Base-by-base conservation (phyloP, 1,140 invertebrate species). In the Medauroidea extradentata region DNA sequence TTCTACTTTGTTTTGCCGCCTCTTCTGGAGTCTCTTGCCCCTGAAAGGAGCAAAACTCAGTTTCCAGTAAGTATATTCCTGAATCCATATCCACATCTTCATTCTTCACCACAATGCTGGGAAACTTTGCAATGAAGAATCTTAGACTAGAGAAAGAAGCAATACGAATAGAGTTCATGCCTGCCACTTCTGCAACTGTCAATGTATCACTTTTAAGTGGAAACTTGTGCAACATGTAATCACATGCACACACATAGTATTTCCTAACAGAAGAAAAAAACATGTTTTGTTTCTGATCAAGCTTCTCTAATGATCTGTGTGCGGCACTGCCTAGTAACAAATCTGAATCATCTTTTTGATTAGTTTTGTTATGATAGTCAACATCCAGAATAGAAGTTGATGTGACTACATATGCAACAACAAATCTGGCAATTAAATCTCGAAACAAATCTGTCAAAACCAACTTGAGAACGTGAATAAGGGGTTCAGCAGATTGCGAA, bases 201-300 rank as follows among this genome's bases (percentile, higher is more conserved):
- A 46, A 46, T 25, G 13, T 46, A n/a, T 46, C 44, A 46, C 24
- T 25, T 25, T 46, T 46, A 4, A 46, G 24, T 25, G 44, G 44
- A 46, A 46, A 46, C 44, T 46, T 46, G 44, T 46, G 44, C 18
- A 46, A 21, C 18, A 46, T 46, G 44, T 46, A 46, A 25, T 46
- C 44, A 46, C 44, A 46, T 5, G 44, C 44, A 19, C 5, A 21
- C 5, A 46, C n/a, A 46, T 21, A 46, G 44, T 46, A 46, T 21
- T 21, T 25, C n/a, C 44, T 46, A 46, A 46, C 44, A 5, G 24
- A 46, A 21, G 44, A 5, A 46, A 21, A n/a, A 46, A 25, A 46
- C n/a, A 5, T n/a, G 3, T 46, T 46, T 25, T 46, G 18, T 21
- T 46, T 25, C 24, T 46, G 44, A 21, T 46, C 24, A 4, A 46